Evolutionary conservation across 2,888 invertebrate genomes (phyloP), one percentile per base, ranked within the genome.

Genomic region (Meliscaeva auricollis): DNA sequence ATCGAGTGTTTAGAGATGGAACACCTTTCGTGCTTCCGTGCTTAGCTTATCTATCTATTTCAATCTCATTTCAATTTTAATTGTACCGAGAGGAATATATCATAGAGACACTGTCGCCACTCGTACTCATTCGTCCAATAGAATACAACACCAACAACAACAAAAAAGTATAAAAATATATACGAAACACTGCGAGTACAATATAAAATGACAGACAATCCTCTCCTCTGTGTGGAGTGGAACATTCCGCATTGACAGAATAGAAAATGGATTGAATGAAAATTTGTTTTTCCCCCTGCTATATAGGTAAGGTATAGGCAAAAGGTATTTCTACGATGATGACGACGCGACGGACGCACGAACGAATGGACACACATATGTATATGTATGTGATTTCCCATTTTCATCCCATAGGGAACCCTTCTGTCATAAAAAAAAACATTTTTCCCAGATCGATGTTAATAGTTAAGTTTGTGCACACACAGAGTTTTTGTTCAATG

Each of bases 21-120:
- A 74, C 73, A 74, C 79, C 73, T 77, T 68, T 54, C 30, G 30
- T 54, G 54, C 54, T 54, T 54, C 15, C 26, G 26, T 41, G 4
- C 41, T 17, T 13, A 56, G 73, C 68, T 74, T 83, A 83, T 83
- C 83, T 60, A 78, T 69, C 78, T 60, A 48, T 74, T 78, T 41
- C 48, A 56, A 83, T 83, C 83, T 83, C 73, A 64, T 83, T 83
- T 79, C 74, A 79, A 79, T 83, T 83, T 83, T 83, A 83, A 83
- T 79, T 78, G 78, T 78, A 74, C 82, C 44, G 46, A 81, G 30
- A 50, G 48, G 35, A 50, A 48, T 50, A 48, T 50, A 30, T n/a
- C 32, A 35, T n/a, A 58, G 46, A 64, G 7, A 32, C 30, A 46
- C 17, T 64, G 50, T 66, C 66, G 20, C 32, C 66, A 20, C 32